Conservation (phyloP, 2,888 invertebrate species). For the Dasysyrphus albostriatus region DNA sequence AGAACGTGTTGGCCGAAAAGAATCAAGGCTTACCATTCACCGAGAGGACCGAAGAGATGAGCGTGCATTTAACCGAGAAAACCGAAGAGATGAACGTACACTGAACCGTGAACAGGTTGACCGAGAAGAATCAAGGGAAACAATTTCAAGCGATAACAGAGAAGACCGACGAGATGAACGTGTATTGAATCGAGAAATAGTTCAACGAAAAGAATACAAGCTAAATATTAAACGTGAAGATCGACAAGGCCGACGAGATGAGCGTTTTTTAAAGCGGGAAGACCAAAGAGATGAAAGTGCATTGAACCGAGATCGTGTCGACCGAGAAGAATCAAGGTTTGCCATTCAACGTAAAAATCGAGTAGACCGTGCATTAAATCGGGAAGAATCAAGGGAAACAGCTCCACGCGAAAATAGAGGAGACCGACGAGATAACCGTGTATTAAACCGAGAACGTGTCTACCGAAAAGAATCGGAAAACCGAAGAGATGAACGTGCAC, state of each 20-base stretch:
- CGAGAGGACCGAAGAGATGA: neutral
- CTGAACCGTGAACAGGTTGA: neutral
- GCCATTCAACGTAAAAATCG: neutral
- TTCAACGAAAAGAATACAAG: too few relatives aligned
- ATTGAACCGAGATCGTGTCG: neutral
- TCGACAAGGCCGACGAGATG: neutral
- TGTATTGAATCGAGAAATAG: neutral
- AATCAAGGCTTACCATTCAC: too few relatives aligned
- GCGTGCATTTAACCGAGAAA: neutral
- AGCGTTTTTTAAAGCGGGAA: neutral
- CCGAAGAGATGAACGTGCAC: neutral
- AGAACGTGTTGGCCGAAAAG: neutral
- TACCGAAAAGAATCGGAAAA: neutral
- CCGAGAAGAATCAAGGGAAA: neutral
- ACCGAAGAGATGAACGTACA: neutral
- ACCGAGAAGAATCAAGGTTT: neutral
- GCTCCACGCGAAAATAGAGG: neutral
- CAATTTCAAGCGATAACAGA: neutral
- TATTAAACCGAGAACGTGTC: neutral
- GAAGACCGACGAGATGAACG: neutral
- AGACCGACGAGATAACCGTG: constrained; percentile 7
- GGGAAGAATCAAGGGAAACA: neutral
- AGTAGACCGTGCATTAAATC: neutral
- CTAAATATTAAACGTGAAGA: neutral
- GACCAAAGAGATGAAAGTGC: constrained; percentile 6